Evolutionary conservation across 1,140 invertebrate species (phyloP).

Genomic region (Diorhabda sublineata): DNA sequence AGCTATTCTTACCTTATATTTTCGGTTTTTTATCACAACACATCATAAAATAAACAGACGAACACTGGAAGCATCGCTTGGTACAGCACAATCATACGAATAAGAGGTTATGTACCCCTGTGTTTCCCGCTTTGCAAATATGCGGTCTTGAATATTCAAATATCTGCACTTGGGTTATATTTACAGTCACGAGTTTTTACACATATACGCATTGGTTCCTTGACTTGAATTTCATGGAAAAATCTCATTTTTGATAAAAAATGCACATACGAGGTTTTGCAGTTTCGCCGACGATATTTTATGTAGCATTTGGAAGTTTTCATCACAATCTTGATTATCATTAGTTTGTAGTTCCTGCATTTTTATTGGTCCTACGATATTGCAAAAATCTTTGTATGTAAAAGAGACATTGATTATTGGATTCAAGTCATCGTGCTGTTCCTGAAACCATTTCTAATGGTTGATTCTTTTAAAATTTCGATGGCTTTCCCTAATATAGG

Average conservation of each 20-base stretch:
- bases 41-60: neutral
- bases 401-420: too few relatives aligned
- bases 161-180: neutral
- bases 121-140: neutral
- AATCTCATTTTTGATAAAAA: constrained; percentile 1
- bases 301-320: too few relatives aligned
- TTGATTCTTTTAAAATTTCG: too few relatives aligned
- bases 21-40: neutral
- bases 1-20: neutral
- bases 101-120: neutral
- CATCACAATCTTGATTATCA: too few relatives aligned
- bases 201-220: neutral
- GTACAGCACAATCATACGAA: neutral
- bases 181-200: neutral
- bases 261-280: constrained; percentile 3
- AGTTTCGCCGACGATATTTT: neutral
- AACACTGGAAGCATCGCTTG: neutral
- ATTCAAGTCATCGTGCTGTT: too few relatives aligned
- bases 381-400: too few relatives aligned
- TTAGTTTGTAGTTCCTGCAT: too few relatives aligned
- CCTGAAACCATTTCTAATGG: too few relatives aligned
- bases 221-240: neutral
- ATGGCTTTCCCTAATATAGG: too few relatives aligned
- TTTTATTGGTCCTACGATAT: too few relatives aligned
- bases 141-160: neutral